Percentiles rank a stretch among this genome's conserved stretches.
phyloP scores from a whole-genome alignment of 1,140 invertebrate genomes.

The Nylanderia fulva region DNA sequence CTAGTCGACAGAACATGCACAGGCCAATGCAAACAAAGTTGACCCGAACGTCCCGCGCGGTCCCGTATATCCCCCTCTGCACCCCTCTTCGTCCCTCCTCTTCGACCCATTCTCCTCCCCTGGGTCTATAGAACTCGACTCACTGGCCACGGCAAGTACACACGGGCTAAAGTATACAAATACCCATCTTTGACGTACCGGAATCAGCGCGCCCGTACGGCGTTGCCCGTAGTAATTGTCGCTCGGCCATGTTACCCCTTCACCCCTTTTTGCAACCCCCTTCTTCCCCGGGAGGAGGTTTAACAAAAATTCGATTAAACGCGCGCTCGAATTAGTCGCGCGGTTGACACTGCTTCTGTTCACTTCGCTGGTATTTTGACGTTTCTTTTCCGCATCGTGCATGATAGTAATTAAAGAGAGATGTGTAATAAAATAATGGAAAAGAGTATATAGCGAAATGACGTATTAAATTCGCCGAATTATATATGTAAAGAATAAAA shows the following conservation, averaged over 20 bases:
- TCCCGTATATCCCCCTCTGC: constrained; percentile 26
- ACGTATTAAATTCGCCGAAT: too few species aligned
- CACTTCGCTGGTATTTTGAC: background rate
- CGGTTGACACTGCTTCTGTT: constrained; percentile 35
- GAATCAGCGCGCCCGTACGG: constrained; percentile 51
- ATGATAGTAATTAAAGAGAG: too few species aligned
- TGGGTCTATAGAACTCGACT: constrained; percentile 62
- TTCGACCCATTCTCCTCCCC: constrained; percentile 55
- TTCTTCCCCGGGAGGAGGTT: constrained; percentile 3
- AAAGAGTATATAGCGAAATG: too few species aligned
- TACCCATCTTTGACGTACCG: constrained; percentile 77
- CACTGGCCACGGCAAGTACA: constrained; percentile 73
- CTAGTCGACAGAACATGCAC: constrained; percentile 79
- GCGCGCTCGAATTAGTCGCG: constrained; percentile 47
- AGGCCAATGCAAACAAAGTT: constrained; percentile 83
- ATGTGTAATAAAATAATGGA: too few species aligned
- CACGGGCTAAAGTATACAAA: constrained; percentile 80
- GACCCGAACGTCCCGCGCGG: constrained; percentile 78
- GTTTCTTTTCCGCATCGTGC: background rate
- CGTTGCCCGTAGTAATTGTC: constrained; percentile 60
- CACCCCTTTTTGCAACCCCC: too few species aligned
- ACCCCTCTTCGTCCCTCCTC: constrained; percentile 45
- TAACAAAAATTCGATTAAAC: constrained; percentile 69
- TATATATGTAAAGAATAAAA: too few species aligned
- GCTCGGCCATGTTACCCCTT: constrained; percentile 26